Base-by-base conservation (phyloP, 2,888 invertebrate genomes). In the Dryadula phaetusa region DNA sequence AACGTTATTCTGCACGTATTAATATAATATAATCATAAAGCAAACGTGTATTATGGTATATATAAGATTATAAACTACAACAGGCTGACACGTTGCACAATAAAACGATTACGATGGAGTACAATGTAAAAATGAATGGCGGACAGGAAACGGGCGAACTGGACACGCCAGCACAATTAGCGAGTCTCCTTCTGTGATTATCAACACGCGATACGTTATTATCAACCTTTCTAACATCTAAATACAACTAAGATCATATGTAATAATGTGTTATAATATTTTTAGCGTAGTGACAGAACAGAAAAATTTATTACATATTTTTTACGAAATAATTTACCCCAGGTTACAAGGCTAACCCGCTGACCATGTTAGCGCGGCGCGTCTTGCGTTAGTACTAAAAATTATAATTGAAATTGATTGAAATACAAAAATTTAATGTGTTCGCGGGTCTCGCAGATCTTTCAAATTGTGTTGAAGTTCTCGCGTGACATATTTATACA, bases 131-230 rank as follows among this genome's bases (percentile, higher is more conserved):
- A 77, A 60, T 64, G 69, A 75, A 72, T 73, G 74, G 76, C 74
- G 76, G 73, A 79, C 87, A 86, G 86, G 87, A 87, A 87, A 79
- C 79, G 75, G 62, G 70, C 47, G 49, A 65, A 64, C 64, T 64
- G 64, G 64, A 64, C 72, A 72, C 73, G 73, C 64, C 63, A 72
- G 64, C 61, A 63, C 72, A 72, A 73, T 72, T 73, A 73, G 68
- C 64, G 63, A 69, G 66, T 63, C 62, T 62, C 69, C 60, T 62
- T 56, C 49, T 37, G 67, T 70, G 58, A 70, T 70, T 70, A 70
- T 37, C 54, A 34, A 61, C 70, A 70, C 69, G 70, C 70, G 64
- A 70, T 70, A 62, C 52, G 18, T 52, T 66, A 63, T 53, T 63
- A 61, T 60, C 42, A 64, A 47, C 58, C 47, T 58, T 64, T 64